These are phyloP conservation scores for Trogon melanurus DNA, from an alignment of 2,113 vertebrate genomes.

Conservation along the genomic window DNA sequence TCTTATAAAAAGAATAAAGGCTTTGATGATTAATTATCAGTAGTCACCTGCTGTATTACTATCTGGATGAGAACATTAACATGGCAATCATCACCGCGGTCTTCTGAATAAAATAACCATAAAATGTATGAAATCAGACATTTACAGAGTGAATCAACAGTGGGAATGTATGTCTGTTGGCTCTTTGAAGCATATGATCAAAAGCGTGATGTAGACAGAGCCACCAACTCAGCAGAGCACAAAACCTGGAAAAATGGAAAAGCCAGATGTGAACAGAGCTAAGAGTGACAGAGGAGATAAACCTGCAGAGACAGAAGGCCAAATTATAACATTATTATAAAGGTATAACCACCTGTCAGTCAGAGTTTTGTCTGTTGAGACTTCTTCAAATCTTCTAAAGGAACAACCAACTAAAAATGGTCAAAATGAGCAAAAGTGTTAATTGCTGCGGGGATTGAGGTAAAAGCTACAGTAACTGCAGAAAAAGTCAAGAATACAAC, in stretches of 20 bases:
- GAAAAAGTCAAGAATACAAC: neutral
- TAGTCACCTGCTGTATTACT: slow-evolving; percentile 17
- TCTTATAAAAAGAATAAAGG: neutral
- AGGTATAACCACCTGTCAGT: neutral
- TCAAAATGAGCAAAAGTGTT: neutral
- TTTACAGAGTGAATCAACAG: neutral
- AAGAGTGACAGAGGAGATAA: neutral
- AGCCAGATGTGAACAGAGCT: neutral
- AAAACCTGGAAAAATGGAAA: neutral
- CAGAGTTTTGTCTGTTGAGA: neutral
- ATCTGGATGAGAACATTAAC: slow-evolving; percentile 28
- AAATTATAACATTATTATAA: neutral
- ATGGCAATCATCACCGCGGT: neutral
- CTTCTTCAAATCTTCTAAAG: neutral
- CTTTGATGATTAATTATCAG: slow-evolving; percentile 42
- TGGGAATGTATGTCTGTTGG: neutral
- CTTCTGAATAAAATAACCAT: slow-evolving; percentile 25
- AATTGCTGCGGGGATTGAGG: neutral
- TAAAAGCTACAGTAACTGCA: neutral
- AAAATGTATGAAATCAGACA: slow-evolving; percentile 18
- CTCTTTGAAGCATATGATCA: neutral
- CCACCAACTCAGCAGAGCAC: neutral
- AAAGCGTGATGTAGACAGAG: slow-evolving; percentile 12
- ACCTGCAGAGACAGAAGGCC: neutral
- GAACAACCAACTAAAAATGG: neutral